Evolutionary conservation across 2,113 vertebrate genomes (phyloP).

Genomic region (Aleadryas rufinucha): DNA sequence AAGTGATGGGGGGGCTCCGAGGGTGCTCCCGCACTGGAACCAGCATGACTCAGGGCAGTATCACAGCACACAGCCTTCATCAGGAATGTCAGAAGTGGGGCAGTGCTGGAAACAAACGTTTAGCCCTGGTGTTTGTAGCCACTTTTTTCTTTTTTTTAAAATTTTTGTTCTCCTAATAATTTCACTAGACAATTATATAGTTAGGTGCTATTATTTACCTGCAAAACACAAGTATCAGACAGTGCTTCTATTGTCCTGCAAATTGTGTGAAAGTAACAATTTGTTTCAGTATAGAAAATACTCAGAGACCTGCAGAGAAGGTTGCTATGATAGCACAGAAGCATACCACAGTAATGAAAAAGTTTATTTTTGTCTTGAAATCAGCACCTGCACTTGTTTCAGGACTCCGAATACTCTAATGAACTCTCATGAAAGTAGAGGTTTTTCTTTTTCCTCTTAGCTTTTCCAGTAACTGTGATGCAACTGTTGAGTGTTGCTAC

Average conservation of each 20-base stretch:
- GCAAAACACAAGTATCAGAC: background rate
- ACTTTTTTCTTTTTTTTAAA: background rate
- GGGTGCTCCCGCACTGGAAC: background rate
- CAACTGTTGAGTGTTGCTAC: background rate
- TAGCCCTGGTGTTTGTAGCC: background rate
- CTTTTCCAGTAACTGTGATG: background rate
- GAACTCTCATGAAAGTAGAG: background rate
- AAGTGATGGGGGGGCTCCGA: background rate
- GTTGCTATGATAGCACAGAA: background rate
- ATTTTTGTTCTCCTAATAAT: background rate
- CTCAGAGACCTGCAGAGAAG: background rate
- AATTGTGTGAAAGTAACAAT: background rate
- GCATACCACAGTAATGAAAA: background rate
- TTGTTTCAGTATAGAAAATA: background rate
- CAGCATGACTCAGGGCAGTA: background rate
- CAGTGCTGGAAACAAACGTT: background rate
- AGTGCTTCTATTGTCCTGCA: background rate
- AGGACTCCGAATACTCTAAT: background rate
- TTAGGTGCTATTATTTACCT: background rate
- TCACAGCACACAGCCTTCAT: background rate
- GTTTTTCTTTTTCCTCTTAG: background rate
- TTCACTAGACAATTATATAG: background rate
- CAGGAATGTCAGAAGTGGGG: background rate
- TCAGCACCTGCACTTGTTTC: background rate
- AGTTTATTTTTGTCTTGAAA: background rate